These are phyloP conservation scores for Drosophila teissieri DNA, from an alignment of 1,140 invertebrate species.

Conservation along the genomic window DNA sequence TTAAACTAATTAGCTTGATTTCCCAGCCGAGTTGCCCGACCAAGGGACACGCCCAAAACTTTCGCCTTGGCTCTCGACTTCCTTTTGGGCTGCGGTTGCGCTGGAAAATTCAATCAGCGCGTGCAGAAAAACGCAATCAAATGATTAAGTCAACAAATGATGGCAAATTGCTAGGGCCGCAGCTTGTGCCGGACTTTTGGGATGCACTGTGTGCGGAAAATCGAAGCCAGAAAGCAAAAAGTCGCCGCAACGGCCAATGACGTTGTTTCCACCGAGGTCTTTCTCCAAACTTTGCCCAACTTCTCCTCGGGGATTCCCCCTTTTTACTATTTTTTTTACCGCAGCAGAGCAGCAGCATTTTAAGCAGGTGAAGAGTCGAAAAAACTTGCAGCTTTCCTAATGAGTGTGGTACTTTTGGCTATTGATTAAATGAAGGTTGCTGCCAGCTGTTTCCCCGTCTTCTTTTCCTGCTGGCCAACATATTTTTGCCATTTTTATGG, in stretches of 20 bases:
- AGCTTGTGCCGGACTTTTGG: conserved; percentile 18
- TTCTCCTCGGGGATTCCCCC: conserved; percentile 11
- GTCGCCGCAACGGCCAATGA: conserved; percentile 37
- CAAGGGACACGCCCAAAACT: conserved; percentile 41
- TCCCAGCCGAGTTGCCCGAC: conserved; percentile 37
- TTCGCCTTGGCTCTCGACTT: conserved; percentile 40
- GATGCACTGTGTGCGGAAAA: conserved; percentile 24
- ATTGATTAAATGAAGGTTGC: conserved; percentile 51
- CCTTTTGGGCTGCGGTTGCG: conserved; percentile 19
- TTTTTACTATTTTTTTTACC: conserved; percentile 7
- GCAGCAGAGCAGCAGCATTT: conserved; percentile 28
- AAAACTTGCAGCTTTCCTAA: conserved; percentile 56
- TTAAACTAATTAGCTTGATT: conserved; percentile 80
- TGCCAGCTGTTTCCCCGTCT: conserved; percentile 6
- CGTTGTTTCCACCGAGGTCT: conserved; percentile 32
- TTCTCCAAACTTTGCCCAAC: conserved; percentile 45
- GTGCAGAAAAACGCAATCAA: conserved; percentile 80
- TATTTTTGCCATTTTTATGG: conserved; percentile 53
- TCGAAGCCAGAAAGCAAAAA: conserved; percentile 33
- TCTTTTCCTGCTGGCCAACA: conserved; percentile 32
- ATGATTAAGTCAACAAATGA: conserved; percentile 83
- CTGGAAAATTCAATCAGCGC: conserved; percentile 73
- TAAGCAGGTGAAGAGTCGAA: conserved; percentile 42
- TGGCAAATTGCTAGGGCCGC: conserved; percentile 70
- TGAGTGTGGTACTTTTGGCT: conserved; percentile 45